Evolutionary conservation across 2,888 invertebrate genomes (phyloP), one percentile per base, ranked within the genome.

Genomic region (Toxonevra muliebris): DNA sequence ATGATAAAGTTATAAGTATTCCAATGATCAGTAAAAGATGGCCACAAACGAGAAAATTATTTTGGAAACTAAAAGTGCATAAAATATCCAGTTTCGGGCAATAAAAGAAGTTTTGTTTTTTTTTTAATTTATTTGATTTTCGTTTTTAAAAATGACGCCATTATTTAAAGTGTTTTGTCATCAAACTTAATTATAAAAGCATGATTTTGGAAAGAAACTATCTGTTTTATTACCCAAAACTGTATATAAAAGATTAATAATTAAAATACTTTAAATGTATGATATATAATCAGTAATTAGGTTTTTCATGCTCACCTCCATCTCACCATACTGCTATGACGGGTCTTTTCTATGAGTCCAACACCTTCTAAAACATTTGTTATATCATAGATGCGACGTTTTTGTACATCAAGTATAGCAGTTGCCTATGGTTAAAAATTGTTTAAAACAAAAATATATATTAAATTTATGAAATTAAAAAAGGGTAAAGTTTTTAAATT

Each of bases 341-440:
- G 90, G 71, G 90, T 90, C 81, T 93, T 93, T 79, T 92, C 92
- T 76, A 93, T 93, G 11, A 93, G 86, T 11, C 93, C 93, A 79
- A 93, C 92, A 13, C 93, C 93, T 85, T 93, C 93, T 40, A 93
- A 85, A 0, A 93, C 93, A 85, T 93, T 93, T 9, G 93, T 93
- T 70, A 93, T 93, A 79, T 93, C 93, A 80, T 93, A 93, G 72
- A 93, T 93, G 72, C 93, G 87, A 66, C 93, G 86, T 78, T 93
- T 93, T 79, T 93, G 93, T 0, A 93, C 93, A 75, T 91, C 90
- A 71, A 93, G 85, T 62, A 89, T 87, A 80, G 92, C 91, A 1
- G 93, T 92, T 48, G 93, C 93, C 92, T 92, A 53, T 54, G n/a
- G n/a, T 58, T 40, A 13, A 30, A 58, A 2, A 58, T 8, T 3